These are phyloP conservation scores for Ariopsis seemanni DNA, from an alignment of 2,113 vertebrate genomes.

Conservation along the genomic window DNA sequence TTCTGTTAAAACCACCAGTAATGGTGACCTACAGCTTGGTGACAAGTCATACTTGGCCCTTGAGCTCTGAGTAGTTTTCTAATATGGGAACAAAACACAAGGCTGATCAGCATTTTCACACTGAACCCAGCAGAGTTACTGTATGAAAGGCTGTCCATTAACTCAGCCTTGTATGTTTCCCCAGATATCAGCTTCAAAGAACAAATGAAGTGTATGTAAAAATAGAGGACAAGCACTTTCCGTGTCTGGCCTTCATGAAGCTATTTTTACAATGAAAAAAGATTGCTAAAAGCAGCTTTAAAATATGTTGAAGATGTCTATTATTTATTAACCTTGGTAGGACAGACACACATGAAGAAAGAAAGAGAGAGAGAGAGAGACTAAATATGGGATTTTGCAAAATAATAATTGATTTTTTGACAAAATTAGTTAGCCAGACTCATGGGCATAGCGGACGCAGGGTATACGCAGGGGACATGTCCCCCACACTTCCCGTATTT, in stretches of 20 bases:
- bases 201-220: neutral
- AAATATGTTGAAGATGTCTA: neutral
- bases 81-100: neutral
- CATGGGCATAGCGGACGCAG: too few relatives aligned
- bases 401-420: neutral
- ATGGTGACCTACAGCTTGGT: slow-evolving; percentile 2
- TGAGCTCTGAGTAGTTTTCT: neutral
- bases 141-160: slow-evolving; percentile 11
- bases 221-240: neutral
- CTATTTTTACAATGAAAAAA: neutral
- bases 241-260: neutral
- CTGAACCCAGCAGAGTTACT: neutral
- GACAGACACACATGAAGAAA: too few relatives aligned
- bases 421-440: neutral
- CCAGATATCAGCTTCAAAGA: neutral
- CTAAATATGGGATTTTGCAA: neutral
- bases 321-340: neutral
- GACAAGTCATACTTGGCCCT: neutral
- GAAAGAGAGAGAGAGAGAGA: neutral
- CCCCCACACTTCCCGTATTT: too few relatives aligned
- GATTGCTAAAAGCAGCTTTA: neutral
- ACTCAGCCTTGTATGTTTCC: neutral
- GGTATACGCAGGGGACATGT: too few relatives aligned
- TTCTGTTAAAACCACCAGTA: neutral
- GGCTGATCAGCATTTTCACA: slow-evolving; percentile 12